A percentile compares a stretch with the other conserved stretches of the same genome.
Conservation (phyloP, 2,888 invertebrate species). For the Colletes collaris region DNA sequence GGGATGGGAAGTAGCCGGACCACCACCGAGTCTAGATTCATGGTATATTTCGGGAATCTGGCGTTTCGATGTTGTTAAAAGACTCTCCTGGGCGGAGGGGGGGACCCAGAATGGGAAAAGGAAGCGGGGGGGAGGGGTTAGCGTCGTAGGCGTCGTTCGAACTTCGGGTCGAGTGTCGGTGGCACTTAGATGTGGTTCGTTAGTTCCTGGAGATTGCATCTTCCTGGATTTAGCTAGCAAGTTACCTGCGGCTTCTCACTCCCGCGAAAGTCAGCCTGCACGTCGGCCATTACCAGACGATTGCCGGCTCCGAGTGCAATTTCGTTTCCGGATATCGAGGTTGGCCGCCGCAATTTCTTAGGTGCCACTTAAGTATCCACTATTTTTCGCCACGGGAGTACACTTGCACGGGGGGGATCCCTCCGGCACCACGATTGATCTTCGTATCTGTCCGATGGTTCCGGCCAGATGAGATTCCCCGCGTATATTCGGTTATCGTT, state of each 20-base stretch:
- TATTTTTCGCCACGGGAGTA: slow-evolving; percentile 17
- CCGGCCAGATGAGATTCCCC: not conserved
- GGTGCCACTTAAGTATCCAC: slow-evolving; percentile 43
- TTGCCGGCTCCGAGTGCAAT: slow-evolving; percentile 57
- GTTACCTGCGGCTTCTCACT: slow-evolving; percentile 52
- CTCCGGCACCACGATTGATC: slow-evolving; percentile 11
- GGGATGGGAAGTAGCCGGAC: too few relatives aligned
- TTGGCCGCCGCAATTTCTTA: slow-evolving; percentile 49
- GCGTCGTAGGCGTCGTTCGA: slow-evolving; percentile 42
- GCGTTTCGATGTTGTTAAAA: not conserved
- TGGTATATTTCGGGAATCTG: not conserved
- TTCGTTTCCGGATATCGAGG: slow-evolving; percentile 52
- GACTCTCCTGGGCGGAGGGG: not conserved
- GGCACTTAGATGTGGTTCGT: slow-evolving; percentile 73
- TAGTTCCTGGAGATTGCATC: slow-evolving; percentile 62
- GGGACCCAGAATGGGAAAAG: slow-evolving; percentile 18
- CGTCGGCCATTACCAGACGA: slow-evolving; percentile 59
- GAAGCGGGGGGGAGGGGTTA: slow-evolving; percentile 11
- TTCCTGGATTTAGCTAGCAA: slow-evolving; percentile 55
- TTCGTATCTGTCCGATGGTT: not conserved
- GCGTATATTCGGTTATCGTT: not conserved
- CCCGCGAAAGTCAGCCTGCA: slow-evolving; percentile 24
- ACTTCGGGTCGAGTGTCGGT: slow-evolving; percentile 54
- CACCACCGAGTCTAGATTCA: not conserved
- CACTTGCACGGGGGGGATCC: slow-evolving; percentile 15